Conservation (phyloP, 2,797 vertebrate species). For the Mus minutoides region DNA sequence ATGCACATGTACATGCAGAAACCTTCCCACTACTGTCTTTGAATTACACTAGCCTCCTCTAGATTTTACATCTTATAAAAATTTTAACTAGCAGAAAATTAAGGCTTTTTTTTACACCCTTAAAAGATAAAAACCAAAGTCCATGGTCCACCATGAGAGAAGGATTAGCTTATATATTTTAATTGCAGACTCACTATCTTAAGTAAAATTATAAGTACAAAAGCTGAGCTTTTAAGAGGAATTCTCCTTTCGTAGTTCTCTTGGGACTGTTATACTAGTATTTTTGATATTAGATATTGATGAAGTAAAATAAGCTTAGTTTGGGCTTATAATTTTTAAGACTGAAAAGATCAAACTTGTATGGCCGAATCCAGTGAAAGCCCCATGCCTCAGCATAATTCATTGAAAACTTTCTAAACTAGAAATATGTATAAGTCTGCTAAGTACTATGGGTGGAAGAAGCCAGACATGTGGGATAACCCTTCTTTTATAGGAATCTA, state of each 20-base stretch:
- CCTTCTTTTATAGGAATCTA: background rate
- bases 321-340: background rate
- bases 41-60: background rate
- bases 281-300: background rate
- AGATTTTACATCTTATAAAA: background rate
- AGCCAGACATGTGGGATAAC: background rate
- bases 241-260: background rate
- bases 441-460: background rate
- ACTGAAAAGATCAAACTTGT: background rate
- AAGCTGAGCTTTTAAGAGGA: background rate
- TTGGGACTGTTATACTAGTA: background rate
- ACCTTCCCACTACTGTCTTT: background rate
- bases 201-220: background rate
- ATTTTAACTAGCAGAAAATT: background rate
- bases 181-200: background rate
- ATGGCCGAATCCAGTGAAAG: no score
- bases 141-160: background rate
- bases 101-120: background rate
- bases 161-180: background rate
- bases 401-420: no score
- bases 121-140: background rate
- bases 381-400: no score
- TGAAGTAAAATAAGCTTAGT: background rate
- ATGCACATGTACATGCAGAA: rapidly evolving
- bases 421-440: no score